Evolutionary conservation across 2,797 vertebrate genomes (phyloP), one percentile per base, ranked within the genome.

Genomic region (Gymnothorax reevesii): DNA sequence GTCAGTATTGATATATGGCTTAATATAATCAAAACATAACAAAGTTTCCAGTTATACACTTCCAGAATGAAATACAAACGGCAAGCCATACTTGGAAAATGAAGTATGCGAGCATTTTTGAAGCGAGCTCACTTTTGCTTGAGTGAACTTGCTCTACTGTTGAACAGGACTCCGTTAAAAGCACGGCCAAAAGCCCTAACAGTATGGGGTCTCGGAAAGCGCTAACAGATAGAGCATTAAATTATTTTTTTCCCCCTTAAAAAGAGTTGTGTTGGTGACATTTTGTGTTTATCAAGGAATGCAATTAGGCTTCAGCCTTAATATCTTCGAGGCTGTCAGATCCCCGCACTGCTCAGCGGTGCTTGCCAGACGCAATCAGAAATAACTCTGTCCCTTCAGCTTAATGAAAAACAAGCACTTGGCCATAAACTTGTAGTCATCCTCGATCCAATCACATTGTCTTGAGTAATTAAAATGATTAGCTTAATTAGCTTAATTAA

Each of bases 391-490:
- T 98, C 97, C 97, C 97, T 98, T 98, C 97, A 98, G 98, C 97
- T 99, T 98, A 99, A 99, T 99, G 98, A 99, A 99, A 98, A 99
- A 99, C 97, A 99, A 98, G 97, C 97, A 98, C 97, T 99, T 98
- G 97, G 97, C 98, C 96, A 97, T 99, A 98, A 99, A 99, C 97
- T 99, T 98, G 97, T 97, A 99, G 98, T 98, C 98, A 97, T 99
- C 97, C 96, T 98, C 97, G 96, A 99, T 98, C 98, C 98, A 99
- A 99, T 99, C 98, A 99, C 98, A 98, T 99, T 99, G 99, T 99
- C 99, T 99, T 98, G 98, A 99, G 98, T 99, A 99, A 99, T 99
- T 99, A 99, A 99, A 99, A 99, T 99, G 98, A 99, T 99, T 99
- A 99, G 98, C 98, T 99, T 99, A 99, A 99, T 99, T 99, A 99